Evolutionary conservation across 1,140 invertebrate species (phyloP).

Genomic region (Conus betulinus): DNA sequence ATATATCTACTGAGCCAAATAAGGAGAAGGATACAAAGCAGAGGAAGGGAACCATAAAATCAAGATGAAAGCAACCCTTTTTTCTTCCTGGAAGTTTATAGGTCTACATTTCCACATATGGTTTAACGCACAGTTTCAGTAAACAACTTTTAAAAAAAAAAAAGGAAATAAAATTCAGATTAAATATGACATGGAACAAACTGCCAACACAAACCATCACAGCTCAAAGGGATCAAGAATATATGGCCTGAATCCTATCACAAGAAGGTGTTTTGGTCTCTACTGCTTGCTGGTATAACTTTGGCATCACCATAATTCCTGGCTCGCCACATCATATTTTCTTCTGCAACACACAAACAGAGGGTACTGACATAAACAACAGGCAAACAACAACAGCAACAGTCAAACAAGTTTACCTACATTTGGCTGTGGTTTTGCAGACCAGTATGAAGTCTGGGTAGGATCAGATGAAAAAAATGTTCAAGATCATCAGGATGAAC

Average conservation of each 20-base stretch:
- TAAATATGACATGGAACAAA: background rate
- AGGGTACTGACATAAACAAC: background rate
- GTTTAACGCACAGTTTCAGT: background rate
- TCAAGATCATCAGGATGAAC: too few relatives aligned
- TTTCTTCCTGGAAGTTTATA: background rate
- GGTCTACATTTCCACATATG: background rate
- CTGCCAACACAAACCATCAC: background rate
- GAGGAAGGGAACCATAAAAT: background rate
- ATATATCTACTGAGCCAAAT: too few relatives aligned
- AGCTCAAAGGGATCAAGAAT: slow-evolving; percentile 55
- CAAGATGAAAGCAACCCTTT: background rate
- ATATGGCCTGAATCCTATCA: slow-evolving; percentile 85
- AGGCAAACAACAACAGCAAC: too few relatives aligned
- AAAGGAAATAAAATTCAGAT: background rate
- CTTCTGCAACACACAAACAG: slow-evolving; percentile 79
- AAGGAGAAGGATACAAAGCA: too few relatives aligned
- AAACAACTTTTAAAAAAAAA: background rate
- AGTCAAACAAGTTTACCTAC: too few relatives aligned
- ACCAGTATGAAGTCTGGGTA: too few relatives aligned
- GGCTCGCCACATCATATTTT: slow-evolving; percentile 91
- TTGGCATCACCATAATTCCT: slow-evolving; percentile 87
- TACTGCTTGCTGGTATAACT: slow-evolving; percentile 86
- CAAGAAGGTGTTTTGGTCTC: slow-evolving; percentile 92
- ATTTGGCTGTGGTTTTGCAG: too few relatives aligned
- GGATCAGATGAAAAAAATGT: too few relatives aligned